phyloP scores from a whole-genome alignment of 2,888 invertebrate genomes.

The Siphonodentalium dalli region DNA sequence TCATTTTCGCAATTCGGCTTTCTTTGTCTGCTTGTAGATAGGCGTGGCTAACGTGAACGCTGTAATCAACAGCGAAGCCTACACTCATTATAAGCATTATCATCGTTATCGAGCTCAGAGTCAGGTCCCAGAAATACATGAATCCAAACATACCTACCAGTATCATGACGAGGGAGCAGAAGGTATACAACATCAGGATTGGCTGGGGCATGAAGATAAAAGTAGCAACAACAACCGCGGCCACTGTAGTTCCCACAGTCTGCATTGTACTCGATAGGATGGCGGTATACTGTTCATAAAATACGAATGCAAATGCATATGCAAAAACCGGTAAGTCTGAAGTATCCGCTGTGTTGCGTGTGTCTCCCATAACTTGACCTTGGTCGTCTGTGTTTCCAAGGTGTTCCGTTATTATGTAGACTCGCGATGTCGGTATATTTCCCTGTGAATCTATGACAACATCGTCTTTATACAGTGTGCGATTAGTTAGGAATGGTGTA shows the following conservation, averaged over 20 bases:
- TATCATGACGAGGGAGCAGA: conserved; percentile 42
- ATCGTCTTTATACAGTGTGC: conserved; percentile 23
- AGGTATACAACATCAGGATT: conserved; percentile 38
- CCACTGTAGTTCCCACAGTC: conserved; percentile 43
- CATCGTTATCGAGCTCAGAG: conserved; percentile 47
- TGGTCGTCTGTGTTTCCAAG: conserved; percentile 76
- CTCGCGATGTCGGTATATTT: conserved; percentile 79
- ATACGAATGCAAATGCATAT: conserved; percentile 39
- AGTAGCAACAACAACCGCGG: conserved; percentile 44
- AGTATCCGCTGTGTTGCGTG: conserved; percentile 33
- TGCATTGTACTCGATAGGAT: conserved; percentile 44
- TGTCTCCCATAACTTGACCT: conserved; percentile 35
- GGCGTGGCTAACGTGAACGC: conserved; percentile 42
- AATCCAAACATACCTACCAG: conserved; percentile 48
- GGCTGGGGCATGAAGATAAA: conserved; percentile 47
- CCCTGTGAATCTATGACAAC: conserved; percentile 25
- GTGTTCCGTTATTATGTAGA: conserved; percentile 86
- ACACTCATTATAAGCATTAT: conserved; percentile 51
- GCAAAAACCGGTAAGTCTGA: conserved; percentile 33
- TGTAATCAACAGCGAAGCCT: conserved; percentile 51
- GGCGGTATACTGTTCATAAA: conserved; percentile 47
- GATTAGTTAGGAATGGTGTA: conserved; percentile 5
- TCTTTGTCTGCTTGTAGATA: no score
- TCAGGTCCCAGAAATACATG: conserved; percentile 42
- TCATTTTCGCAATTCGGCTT: no score